These are phyloP conservation scores for Peromyscus maniculatus DNA, from an alignment of 2,113 vertebrate species.

Conservation along the genomic window DNA sequence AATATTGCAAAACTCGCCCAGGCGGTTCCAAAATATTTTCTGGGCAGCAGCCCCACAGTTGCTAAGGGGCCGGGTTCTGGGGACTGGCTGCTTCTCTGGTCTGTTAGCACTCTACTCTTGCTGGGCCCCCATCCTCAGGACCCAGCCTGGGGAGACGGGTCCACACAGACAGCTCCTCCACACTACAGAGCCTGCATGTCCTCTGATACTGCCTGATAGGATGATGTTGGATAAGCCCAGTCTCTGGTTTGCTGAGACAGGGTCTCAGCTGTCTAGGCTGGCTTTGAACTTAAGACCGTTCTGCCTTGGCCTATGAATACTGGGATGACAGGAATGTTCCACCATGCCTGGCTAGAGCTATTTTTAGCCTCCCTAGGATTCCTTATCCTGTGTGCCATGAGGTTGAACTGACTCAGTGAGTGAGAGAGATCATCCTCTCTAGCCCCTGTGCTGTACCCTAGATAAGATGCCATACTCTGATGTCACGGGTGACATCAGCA, in stretches of 20 bases:
- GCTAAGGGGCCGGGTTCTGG: slow-evolving; percentile 55
- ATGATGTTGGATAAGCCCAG: neutral
- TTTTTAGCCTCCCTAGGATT: neutral
- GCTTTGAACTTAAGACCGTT: neutral
- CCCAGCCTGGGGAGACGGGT: neutral
- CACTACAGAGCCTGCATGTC: neutral
- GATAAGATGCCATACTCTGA: neutral
- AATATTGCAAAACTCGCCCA: slow-evolving; percentile 55
- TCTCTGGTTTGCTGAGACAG: neutral
- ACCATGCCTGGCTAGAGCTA: neutral
- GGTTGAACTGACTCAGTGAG: neutral
- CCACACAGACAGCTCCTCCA: neutral
- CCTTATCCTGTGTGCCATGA: neutral
- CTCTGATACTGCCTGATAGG: neutral
- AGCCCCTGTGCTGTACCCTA: neutral
- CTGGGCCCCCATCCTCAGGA: accelerated
- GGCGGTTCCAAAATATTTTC: slow-evolving; percentile 74
- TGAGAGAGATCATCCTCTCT: neutral
- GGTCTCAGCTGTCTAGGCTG: neutral
- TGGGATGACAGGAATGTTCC: neutral
- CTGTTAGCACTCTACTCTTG: accelerated
- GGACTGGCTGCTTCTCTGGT: neutral
- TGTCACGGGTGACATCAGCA: neutral
- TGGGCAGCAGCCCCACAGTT: slow-evolving; percentile 55
- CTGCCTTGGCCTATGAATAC: neutral